Conservation (phyloP, 2,113 vertebrate species). For the Danio rerio region DNA sequence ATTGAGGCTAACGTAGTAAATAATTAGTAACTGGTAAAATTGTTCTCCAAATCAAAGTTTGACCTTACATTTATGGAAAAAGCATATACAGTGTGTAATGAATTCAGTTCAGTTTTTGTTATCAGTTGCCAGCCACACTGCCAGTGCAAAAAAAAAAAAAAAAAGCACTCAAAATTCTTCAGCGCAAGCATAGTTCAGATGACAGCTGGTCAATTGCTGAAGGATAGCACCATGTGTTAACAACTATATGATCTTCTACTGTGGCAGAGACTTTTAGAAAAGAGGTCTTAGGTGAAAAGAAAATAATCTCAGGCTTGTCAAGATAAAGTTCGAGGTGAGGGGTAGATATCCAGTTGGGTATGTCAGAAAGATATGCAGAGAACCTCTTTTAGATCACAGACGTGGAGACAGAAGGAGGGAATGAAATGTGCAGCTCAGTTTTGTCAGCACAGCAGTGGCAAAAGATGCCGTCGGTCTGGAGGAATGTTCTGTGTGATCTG, state of each 20-base stretch:
- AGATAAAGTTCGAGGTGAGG: slow-evolving; percentile 22
- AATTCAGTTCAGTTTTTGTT: neutral
- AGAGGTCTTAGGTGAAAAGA: neutral
- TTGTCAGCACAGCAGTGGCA: slow-evolving; percentile 16
- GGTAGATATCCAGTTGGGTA: slow-evolving; percentile 1
- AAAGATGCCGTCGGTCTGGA: neutral
- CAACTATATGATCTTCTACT: neutral
- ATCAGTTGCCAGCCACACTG: neutral
- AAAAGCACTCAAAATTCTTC: neutral
- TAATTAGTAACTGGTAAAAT: no score
- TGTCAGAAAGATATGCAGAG: slow-evolving; percentile 28
- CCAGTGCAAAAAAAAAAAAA: neutral
- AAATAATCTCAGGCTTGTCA: slow-evolving; percentile 2
- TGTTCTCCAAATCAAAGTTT: no score
- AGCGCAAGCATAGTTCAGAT: neutral
- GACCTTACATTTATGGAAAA: neutral
- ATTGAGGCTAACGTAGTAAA: no score
- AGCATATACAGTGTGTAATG: neutral
- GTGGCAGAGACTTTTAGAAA: slow-evolving; percentile 20
- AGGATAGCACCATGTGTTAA: neutral
- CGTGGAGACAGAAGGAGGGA: slow-evolving; percentile 2
- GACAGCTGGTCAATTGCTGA: neutral
- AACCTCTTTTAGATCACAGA: slow-evolving; percentile 14
- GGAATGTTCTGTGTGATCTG: neutral
- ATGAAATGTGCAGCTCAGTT: neutral